phyloP scores from a whole-genome alignment of 2,113 vertebrate genomes.

The Anolis carolinensis region DNA sequence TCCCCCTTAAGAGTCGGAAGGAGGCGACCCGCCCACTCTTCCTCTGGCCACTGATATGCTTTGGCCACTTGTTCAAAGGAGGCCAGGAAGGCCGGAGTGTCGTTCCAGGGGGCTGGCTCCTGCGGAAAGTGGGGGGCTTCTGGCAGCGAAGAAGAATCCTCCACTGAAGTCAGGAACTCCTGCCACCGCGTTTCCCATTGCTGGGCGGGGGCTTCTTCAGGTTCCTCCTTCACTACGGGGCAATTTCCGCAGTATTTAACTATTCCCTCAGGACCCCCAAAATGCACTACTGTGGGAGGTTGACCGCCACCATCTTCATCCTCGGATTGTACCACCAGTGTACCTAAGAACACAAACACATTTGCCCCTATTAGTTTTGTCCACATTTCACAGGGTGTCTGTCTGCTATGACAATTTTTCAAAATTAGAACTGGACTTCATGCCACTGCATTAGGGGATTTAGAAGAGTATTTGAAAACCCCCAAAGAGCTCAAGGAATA shows the following conservation, averaged over 20 bases:
- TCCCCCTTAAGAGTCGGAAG: neutral
- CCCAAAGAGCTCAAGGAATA: too few relatives aligned
- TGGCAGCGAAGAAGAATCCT: neutral
- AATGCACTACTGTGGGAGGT: neutral
- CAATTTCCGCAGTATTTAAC: neutral
- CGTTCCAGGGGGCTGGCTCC: neutral
- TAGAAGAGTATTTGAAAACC: too few relatives aligned
- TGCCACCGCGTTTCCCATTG: neutral
- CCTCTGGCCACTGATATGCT: neutral
- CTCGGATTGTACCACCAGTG: neutral
- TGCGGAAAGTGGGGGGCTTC: neutral
- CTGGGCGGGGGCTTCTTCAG: neutral
- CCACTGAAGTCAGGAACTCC: neutral
- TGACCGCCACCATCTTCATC: neutral
- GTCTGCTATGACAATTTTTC: too few relatives aligned
- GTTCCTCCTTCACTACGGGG: neutral
- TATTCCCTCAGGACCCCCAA: neutral
- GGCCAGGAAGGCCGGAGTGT: neutral
- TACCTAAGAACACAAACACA: neutral
- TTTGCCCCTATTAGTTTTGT: too few relatives aligned
- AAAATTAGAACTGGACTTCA: too few relatives aligned
- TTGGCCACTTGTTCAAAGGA: neutral
- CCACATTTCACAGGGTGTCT: too few relatives aligned
- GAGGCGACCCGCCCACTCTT: neutral
- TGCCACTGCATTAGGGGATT: too few relatives aligned